Base-by-base conservation (phyloP, 2,113 vertebrate genomes). In the Indri indri region DNA sequence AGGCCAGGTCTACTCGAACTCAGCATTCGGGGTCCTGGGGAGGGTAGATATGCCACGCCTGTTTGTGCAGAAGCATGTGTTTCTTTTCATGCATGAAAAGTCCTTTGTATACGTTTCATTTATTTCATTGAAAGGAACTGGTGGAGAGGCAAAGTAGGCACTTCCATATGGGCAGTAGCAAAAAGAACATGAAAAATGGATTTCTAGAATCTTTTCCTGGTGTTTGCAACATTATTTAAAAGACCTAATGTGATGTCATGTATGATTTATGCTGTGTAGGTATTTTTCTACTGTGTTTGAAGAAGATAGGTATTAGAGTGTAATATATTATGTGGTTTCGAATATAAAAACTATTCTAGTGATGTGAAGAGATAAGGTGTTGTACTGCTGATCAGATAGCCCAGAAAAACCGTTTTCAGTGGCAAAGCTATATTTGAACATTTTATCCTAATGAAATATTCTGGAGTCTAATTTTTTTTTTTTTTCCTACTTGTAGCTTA, bases 171-270 rank as follows among this genome's bases (percentile, higher is more conserved):
- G 30, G 90, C 95, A 95, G 32, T 71, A 37, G 96, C 96, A 97
- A 90, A 97, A 98, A 85, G 61, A 95, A 71, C 84, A 86, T 97
- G 95, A 98, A 97, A 97, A 97, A 97, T 98, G 77, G 57, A 79
- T 85, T 93, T 91, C 37, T 77, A 59, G 70, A 0, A 0, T 97
- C 65, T 90, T 97, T 96, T 96, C 88, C 88, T 82, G 91, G 77
- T 95, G 86, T 96, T 98, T 85, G 42, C 92, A 93, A 61, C 95
- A 93, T 98, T 98, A 91, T 98, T 98, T 98, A 97, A 98, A 98
- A 98, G 82, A 83, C 87, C 63, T 97, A 97, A 97, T 98, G 88
- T 95, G 96, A 97, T 97, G 96, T 97, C 98, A 91, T 77, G 14
- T 96, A 47, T 98, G 97, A 98, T 98, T 98, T 98, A 98, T 98